Evolutionary conservation across 2,888 invertebrate genomes (phyloP).

Genomic region (Phania funesta): DNA sequence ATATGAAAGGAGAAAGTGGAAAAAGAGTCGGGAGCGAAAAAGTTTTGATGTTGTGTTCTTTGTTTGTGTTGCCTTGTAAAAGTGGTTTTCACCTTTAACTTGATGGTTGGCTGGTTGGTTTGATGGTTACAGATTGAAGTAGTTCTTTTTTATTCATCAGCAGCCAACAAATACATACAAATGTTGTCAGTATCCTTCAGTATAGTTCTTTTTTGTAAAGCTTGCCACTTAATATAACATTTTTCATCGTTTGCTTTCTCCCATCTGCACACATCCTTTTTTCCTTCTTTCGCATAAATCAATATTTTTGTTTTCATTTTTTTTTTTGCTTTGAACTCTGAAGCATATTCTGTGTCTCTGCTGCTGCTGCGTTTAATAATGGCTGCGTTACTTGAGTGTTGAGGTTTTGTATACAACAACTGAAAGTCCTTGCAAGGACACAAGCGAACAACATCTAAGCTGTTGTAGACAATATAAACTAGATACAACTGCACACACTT

Average conservation of each 20-base stretch:
- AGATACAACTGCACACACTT: neutral
- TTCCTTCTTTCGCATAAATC: constrained; percentile 28
- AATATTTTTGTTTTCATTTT: constrained; percentile 30
- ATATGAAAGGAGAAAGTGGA: neutral
- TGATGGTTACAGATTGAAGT: constrained; percentile 37
- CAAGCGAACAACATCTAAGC: constrained; percentile 13
- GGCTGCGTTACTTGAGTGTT: constrained; percentile 34
- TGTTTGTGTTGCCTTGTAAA: constrained; percentile 12
- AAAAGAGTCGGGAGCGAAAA: neutral
- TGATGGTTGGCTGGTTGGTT: constrained; percentile 25
- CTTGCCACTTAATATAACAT: constrained; percentile 25
- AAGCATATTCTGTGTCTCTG: constrained; percentile 6
- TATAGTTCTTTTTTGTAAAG: no score
- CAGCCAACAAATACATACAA: constrained; percentile 7
- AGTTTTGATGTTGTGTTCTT: constrained; percentile 6
- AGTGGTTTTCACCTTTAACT: constrained; percentile 50
- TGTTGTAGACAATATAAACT: constrained; percentile 5
- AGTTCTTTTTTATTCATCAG: constrained; percentile 13
- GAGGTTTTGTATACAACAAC: constrained; percentile 33
- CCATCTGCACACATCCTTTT: neutral
- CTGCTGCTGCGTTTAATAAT: constrained; percentile 15
- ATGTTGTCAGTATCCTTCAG: constrained; percentile 32
- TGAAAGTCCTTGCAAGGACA: constrained; percentile 56
- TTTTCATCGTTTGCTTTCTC: constrained; percentile 21
- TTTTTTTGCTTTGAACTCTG: neutral